phyloP scores from a whole-genome alignment of 1,140 invertebrate genomes.

The Streblospio benedicti region DNA sequence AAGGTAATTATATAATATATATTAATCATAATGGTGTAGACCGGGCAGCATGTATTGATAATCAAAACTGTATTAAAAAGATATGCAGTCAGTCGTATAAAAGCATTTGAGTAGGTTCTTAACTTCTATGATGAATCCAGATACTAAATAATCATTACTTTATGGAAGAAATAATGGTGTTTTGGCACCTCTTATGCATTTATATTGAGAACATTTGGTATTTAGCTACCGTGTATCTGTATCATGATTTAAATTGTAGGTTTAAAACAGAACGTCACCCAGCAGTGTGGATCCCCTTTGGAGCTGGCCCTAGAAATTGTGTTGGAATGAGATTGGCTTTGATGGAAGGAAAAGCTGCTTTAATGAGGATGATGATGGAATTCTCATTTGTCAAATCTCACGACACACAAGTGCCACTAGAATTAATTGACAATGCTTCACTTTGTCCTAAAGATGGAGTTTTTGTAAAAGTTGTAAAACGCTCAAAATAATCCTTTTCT shows the following conservation, averaged over 20 bases:
- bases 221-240: background rate
- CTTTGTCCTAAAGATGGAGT: too few relatives aligned
- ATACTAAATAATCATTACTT: background rate
- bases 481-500: too few relatives aligned
- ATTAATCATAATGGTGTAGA: background rate
- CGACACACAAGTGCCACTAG: too few relatives aligned
- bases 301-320: slow-evolving; percentile 54
- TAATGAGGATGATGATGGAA: too few relatives aligned
- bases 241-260: slow-evolving; percentile 15
- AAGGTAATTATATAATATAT: slow-evolving; percentile 23
- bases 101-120: background rate
- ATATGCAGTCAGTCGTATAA: background rate
- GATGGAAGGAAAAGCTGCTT: slow-evolving; percentile 58
- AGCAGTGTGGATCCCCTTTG: slow-evolving; percentile 53
- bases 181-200: background rate
- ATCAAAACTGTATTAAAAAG: too few relatives aligned
- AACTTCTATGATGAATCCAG: background rate
- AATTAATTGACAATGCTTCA: too few relatives aligned
- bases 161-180: background rate
- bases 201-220: background rate
- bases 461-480: too few relatives aligned
- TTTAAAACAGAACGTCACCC: slow-evolving; percentile 42
- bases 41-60: too few relatives aligned
- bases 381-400: too few relatives aligned
- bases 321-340: slow-evolving; percentile 55